phyloP scores from a whole-genome alignment of 2,113 vertebrate species.

The Caracal caracal region DNA sequence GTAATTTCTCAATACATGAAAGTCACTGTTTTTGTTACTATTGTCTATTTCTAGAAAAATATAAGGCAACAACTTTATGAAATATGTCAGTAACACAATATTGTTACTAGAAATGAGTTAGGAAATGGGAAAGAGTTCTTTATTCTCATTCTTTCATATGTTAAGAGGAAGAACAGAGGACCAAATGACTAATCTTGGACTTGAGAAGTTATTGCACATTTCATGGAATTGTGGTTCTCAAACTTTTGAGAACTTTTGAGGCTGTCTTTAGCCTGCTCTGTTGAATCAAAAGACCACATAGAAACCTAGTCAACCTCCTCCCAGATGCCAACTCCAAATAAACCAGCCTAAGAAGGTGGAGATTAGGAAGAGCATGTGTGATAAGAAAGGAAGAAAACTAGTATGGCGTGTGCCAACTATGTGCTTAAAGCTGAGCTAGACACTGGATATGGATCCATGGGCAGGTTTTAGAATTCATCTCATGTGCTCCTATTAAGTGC shows the following conservation, averaged over 20 bases:
- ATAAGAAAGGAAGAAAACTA: constrained; percentile 26
- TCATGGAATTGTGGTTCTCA: not conserved
- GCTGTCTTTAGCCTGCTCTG: not conserved
- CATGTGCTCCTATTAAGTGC: not conserved
- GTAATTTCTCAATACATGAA: not conserved
- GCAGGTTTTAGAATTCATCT: constrained; percentile 1
- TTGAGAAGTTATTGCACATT: not conserved
- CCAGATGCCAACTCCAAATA: not conserved
- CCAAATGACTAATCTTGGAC: not conserved
- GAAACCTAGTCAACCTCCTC: not conserved
- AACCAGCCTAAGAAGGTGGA: not conserved
- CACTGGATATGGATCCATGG: not conserved
- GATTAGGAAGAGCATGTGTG: not conserved
- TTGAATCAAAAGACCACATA: not conserved
- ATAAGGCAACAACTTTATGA: constrained; percentile 11
- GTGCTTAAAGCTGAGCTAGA: constrained; percentile 1
- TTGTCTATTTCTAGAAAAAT: constrained; percentile 49
- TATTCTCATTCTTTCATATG: constrained; percentile 6
- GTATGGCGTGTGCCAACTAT: not conserved
- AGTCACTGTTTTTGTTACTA: constrained; percentile 18
- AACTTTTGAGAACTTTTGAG: not conserved
- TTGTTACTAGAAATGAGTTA: constrained; percentile 35
- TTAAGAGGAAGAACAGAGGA: not conserved
- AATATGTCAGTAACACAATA: not conserved
- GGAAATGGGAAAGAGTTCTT: not conserved